Percentiles rank a stretch among this genome's conserved stretches.
Evolutionary conservation across 2,888 invertebrate species (phyloP).

Genomic region (Hemicrepidius hirtus): DNA sequence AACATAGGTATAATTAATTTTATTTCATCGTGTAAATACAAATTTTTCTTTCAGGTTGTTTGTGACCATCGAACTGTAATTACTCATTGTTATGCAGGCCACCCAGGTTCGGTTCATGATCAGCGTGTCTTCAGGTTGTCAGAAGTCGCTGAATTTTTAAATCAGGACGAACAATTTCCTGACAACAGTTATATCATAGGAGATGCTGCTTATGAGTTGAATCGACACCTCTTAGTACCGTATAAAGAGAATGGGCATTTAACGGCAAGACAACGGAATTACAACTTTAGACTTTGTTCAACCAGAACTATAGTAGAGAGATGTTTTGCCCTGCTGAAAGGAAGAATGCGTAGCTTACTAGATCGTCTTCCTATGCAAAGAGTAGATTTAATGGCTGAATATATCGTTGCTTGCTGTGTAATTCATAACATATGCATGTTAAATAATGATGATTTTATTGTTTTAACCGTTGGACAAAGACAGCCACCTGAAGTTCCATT

Average conservation of each 20-base stretch:
- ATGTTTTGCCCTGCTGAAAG: slow-evolving; percentile 54
- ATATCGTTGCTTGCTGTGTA: slow-evolving; percentile 58
- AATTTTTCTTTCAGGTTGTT: slow-evolving; percentile 44
- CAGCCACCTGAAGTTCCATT: neutral
- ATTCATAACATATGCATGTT: slow-evolving; percentile 57
- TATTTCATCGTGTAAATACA: neutral
- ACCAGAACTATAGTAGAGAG: slow-evolving; percentile 54
- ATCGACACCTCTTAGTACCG: slow-evolving; percentile 44
- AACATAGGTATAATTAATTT: neutral
- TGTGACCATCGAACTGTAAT: slow-evolving; percentile 55
- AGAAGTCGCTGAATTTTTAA: slow-evolving; percentile 50
- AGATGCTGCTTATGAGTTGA: slow-evolving; percentile 53
- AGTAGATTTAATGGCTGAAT: slow-evolving; percentile 56
- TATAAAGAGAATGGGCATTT: slow-evolving; percentile 50
- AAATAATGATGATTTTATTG: slow-evolving; percentile 49
- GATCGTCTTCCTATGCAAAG: slow-evolving; percentile 54
- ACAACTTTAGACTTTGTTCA: slow-evolving; percentile 54
- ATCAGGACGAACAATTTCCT: slow-evolving; percentile 49
- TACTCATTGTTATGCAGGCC: slow-evolving; percentile 54
- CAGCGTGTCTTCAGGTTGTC: slow-evolving; percentile 54
- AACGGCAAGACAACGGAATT: slow-evolving; percentile 51
- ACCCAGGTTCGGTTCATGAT: slow-evolving; percentile 57
- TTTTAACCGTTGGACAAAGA: slow-evolving; percentile 42
- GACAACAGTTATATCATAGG: slow-evolving; percentile 51
- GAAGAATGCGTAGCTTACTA: slow-evolving; percentile 55